Base-by-base conservation (phyloP, 2,888 invertebrate species). In the Willowsia nigromaculata region DNA sequence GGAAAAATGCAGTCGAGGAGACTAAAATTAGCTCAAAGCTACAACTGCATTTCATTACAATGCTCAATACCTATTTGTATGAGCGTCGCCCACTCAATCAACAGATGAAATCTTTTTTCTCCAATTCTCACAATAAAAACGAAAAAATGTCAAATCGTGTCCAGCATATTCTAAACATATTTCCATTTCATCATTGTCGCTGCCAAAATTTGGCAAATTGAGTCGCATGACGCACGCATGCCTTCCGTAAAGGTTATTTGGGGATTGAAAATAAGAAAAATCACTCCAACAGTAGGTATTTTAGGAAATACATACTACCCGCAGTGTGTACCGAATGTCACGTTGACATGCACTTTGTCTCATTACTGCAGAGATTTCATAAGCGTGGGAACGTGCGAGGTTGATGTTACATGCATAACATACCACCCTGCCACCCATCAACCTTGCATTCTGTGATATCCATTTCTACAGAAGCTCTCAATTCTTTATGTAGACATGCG, bases 31-130 rank as follows among this genome's bases (percentile, higher is more conserved):
- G n/a, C n/a, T n/a, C n/a, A n/a, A n/a, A n/a, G n/a, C n/a, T n/a
- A n/a, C n/a, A n/a, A n/a, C n/a, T n/a, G n/a, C n/a, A n/a, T n/a
- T n/a, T n/a, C n/a, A n/a, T n/a, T n/a, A n/a, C n/a, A n/a, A n/a
- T n/a, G n/a, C n/a, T n/a, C n/a, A n/a, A n/a, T n/a, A n/a, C n/a
- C n/a, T n/a, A n/a, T n/a, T 4, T 53, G 11, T 22, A 53, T 53
- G 53, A 13, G 43, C 9, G 43, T 43, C 5, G 13, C 30, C 25
- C 43, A 62, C 27, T 43, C 27, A 62, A 81, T 81, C 81, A 81
- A 81, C 80, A 81, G 81, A 81, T 81, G 81, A 81, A 65, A 47
- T 43, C n/a, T 40, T 47, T 81, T 65, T 65, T 81, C 65, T 81
- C 43, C 27, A 15, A 30, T 43, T 43, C 65, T 59, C 47, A 65